A percentile compares a stretch with the other conserved stretches of the same genome.
phyloP scores from a whole-genome alignment of 2,113 vertebrate species.

The Xerus inauris region DNA sequence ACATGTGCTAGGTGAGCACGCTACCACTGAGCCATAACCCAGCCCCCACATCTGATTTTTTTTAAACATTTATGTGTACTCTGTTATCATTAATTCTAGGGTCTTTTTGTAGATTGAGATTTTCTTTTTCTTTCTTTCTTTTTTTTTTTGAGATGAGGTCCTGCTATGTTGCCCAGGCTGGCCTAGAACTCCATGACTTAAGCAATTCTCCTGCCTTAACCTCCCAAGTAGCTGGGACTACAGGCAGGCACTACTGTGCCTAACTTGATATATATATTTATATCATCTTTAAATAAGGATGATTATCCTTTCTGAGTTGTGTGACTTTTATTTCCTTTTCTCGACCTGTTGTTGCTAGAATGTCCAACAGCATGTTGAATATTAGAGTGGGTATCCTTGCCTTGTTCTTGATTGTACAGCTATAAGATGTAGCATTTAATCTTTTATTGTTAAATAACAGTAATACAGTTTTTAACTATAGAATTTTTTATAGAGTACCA shows the following conservation, averaged over 20 bases:
- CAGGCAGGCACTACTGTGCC: too few species aligned
- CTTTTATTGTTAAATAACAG: neutral
- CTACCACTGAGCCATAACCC: too few species aligned
- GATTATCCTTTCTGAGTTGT: neutral
- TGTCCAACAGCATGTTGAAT: neutral
- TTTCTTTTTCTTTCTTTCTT: neutral
- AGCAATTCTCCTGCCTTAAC: too few species aligned
- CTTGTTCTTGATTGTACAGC: too few species aligned
- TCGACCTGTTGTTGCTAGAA: neutral
- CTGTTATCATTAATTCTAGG: neutral
- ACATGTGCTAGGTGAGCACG: too few species aligned
- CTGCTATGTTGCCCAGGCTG: too few species aligned
- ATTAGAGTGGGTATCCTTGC: too few species aligned
- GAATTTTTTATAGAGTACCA: neutral
- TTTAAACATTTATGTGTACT: neutral
- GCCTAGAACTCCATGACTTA: too few species aligned
- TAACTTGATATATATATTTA: too few species aligned
- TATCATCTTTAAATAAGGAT: too few species aligned
- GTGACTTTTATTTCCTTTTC: neutral
- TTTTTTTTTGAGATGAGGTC: too few species aligned
- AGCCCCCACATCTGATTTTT: too few species aligned
- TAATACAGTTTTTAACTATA: neutral
- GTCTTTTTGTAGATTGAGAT: neutral
- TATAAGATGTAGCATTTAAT: neutral
- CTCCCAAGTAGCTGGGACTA: neutral